phyloP scores from a whole-genome alignment of 2,113 vertebrate genomes.

The Eptatretus burgeri region DNA sequence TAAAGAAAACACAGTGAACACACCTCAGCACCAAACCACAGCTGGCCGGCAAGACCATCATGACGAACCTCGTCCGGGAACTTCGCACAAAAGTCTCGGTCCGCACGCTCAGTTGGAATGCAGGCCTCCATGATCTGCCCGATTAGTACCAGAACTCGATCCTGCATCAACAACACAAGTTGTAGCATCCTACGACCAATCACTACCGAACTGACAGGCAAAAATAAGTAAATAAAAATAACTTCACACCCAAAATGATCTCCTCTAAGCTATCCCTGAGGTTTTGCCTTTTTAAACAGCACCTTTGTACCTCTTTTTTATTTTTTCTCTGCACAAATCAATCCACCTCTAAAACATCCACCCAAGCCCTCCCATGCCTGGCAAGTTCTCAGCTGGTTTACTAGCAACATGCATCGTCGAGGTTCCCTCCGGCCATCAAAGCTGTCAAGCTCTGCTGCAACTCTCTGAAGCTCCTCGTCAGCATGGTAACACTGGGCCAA shows the following conservation, averaged over 20 bases:
- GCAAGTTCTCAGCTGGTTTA: slow-evolving; percentile 91
- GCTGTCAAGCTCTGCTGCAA: slow-evolving; percentile 71
- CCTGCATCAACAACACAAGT: slow-evolving; percentile 19
- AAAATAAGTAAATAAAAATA: too few species aligned
- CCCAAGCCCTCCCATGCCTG: slow-evolving; percentile 25
- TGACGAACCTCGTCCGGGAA: slow-evolving; percentile 94
- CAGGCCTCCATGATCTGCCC: slow-evolving; percentile 94
- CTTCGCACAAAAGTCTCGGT: slow-evolving; percentile 76
- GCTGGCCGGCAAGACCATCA: slow-evolving; percentile 82
- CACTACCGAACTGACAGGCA: too few species aligned
- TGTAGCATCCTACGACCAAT: neutral
- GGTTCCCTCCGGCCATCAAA: slow-evolving; percentile 82
- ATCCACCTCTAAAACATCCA: too few species aligned
- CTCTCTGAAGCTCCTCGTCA: slow-evolving; percentile 81
- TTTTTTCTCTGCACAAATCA: too few species aligned
- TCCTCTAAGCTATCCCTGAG: too few species aligned
- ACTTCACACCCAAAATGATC: too few species aligned
- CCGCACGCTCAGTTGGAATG: slow-evolving; percentile 63
- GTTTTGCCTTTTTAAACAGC: too few species aligned
- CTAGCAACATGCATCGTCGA: slow-evolving; percentile 63
- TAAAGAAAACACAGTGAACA: neutral
- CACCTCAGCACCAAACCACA: slow-evolving; percentile 97
- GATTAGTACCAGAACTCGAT: slow-evolving; percentile 75
- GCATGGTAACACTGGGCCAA: slow-evolving; percentile 92
- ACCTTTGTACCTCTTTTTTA: too few species aligned